Evolutionary conservation across 92 coral and sea anemone genomes (phyloP), one percentile per base, ranked within the genome.

Genomic region (Ricordea florida): DNA sequence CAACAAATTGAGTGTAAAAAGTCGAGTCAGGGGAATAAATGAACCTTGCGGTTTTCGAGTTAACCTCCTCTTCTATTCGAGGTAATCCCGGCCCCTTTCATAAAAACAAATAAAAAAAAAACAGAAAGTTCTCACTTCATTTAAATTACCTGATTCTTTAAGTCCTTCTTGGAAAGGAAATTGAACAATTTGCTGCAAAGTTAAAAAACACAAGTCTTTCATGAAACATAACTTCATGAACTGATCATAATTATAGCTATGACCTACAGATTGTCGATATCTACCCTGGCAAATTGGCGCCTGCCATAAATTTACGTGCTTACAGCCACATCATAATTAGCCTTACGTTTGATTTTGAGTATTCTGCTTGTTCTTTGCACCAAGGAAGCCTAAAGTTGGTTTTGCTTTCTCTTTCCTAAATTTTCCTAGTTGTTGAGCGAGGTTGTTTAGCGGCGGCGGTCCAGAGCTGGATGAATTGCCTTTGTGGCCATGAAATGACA

Each of bases 381-480:
- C 5, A 34, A 25, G 5, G 21, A 27, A 26, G 15, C 13, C 37
- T 7, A 36, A n/a, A 6, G 26, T 52, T 32, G 77, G 5, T 25
- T 57, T 57, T 17, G 41, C 35, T 49, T 83, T 83, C 29, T 57
- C 74, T 52, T 76, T 59, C 40, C 80, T 75, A 28, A 75, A 83
- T 42, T 69, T 76, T 38, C 74, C 78, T 4, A 75, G 88, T 28
- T 83, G 88, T 28, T 83, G 71, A 17, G 72, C 78, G 27, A 83
- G 73, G 83, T 83, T 75, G 41, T 83, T 83, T 10, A 63, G 49
- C 71, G 82, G 82, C 71, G 82, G 82, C 17, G 51, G 65, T 18
- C 6, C 52, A 56, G 17, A 17, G 27, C 37, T 48, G 41, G 77
- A 53, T 5, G 15, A 4, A 55, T 13, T 21, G 26, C 22, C 29